Percentiles rank a stretch among this genome's conserved stretches.
phyloP scores from a whole-genome alignment of 2,888 invertebrate species.

The Escarpia spicata region DNA sequence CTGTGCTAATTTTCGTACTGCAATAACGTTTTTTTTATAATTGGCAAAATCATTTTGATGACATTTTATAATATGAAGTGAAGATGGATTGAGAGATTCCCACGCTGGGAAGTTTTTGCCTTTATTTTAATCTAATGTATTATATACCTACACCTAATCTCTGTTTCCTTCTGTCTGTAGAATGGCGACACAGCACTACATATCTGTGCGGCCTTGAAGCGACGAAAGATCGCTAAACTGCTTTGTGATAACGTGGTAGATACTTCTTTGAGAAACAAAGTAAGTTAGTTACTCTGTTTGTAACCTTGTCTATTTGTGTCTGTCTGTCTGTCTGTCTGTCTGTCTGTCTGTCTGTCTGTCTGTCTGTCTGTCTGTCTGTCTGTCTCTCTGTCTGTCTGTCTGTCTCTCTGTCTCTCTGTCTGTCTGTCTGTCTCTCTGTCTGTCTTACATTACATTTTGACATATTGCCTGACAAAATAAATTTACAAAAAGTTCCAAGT shows the following conservation, averaged over 20 bases:
- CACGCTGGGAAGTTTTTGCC: background rate
- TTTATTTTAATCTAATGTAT: background rate
- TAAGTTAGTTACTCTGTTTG: slow-evolving; percentile 45
- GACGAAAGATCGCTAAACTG: slow-evolving; percentile 89
- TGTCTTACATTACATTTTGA: slow-evolving; percentile 21
- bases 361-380: background rate
- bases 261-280: slow-evolving; percentile 77
- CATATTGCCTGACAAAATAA: background rate
- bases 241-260: slow-evolving; percentile 87
- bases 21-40: too few species aligned
- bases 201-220: slow-evolving; percentile 92
- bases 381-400: background rate
- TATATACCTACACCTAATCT: background rate
- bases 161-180: slow-evolving; percentile 51
- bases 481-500: background rate
- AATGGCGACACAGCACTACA: slow-evolving; percentile 95
- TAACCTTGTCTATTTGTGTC: too few species aligned
- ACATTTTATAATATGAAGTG: too few species aligned
- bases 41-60: too few species aligned
- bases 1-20: too few species aligned
- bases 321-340: too few species aligned
- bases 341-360: background rate
- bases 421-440: too few species aligned
- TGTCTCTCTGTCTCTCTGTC: too few species aligned
- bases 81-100: too few species aligned